A percentile compares a stretch with the other conserved stretches of the same genome.
Evolutionary conservation across 1,140 invertebrate species (phyloP).

Genomic region (Plodia interpunctella): DNA sequence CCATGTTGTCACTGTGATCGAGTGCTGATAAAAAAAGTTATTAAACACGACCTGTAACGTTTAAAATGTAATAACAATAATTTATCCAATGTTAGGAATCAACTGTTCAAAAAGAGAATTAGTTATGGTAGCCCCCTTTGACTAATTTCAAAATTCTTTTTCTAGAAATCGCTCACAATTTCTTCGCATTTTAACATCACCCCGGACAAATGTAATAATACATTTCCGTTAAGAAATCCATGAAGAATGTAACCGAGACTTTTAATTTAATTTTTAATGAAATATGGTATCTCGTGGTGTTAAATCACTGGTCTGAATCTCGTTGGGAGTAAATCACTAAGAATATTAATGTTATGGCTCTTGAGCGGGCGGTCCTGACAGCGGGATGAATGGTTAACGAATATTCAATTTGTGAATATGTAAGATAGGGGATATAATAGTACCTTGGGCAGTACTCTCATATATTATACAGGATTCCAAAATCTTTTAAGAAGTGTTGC

Average conservation of each 20-base stretch:
- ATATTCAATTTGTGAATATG: conserved; percentile 12
- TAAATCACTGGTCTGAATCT: conserved; percentile 22
- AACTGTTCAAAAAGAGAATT: no score
- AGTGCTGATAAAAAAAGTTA: no score
- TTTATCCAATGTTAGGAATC: no score
- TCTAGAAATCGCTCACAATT: no score
- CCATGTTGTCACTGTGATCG: no score
- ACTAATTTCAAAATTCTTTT: no score
- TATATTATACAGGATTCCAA: neutral
- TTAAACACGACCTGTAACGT: no score
- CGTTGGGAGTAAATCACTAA: conserved; percentile 16
- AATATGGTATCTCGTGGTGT: conserved; percentile 17
- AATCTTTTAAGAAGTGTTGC: no score
- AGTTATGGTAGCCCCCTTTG: no score
- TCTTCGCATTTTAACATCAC: no score
- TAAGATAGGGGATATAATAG: neutral
- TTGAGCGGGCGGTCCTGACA: conserved; percentile 12
- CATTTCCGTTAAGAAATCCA: neutral
- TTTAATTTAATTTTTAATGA: conserved; percentile 13
- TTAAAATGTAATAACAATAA: no score
- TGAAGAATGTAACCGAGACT: neutral
- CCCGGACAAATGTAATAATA: no score
- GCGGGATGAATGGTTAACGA: conserved; percentile 11
- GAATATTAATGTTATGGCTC: conserved; percentile 21
- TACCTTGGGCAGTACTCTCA: neutral